Evolutionary conservation across 2,797 vertebrate species (phyloP), one percentile per base, ranked within the genome.

Genomic region (Sebastes goodei): DNA sequence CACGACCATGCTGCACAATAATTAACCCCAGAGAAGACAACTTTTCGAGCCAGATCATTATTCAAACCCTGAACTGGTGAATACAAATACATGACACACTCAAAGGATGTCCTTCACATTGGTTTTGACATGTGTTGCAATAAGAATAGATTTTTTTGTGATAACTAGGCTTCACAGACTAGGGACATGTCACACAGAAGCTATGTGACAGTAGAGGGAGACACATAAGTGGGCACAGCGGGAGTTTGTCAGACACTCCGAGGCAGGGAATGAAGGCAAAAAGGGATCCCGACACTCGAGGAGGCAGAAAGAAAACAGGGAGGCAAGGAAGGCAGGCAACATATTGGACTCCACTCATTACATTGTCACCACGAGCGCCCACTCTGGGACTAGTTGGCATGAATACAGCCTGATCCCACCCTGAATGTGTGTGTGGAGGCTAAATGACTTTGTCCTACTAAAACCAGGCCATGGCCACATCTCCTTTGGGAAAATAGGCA

Each of bases 261-360:
- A 85, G 83, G 76, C 76, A 76, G 73, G 3, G 75, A 89, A 75
- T 25, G 46, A 79, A 76, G 72, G 64, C 46, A 32, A 76, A 65
- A 79, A 57, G 35, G 32, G 56, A 81, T 82, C 63, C 79, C 25
- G 14, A 80, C 63, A 74, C 75, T 84, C 71, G 78, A 75, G 68
- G 78, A 90, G 70, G 83, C 82, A 80, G 75, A 82, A 84, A 85
- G 55, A 85, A 79, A 87, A 80, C 80, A 65, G 69, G 75, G 71
- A 82, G 52, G 79, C 72, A 79, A 79, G 78, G 65, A 61, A 81
- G 76, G 74, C 84, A 86, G 71, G 83, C 84, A 88, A 83, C 94
- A 94, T 92, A 93, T 93, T 93, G 92, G 85, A 86, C 86, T 86
- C 67, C 52, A 76, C 87, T 92, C 91, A 92, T 93, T 91, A 94